These are phyloP conservation scores for Agapornis roseicollis DNA, from an alignment of 2,113 vertebrate genomes.

Conservation along the genomic window DNA sequence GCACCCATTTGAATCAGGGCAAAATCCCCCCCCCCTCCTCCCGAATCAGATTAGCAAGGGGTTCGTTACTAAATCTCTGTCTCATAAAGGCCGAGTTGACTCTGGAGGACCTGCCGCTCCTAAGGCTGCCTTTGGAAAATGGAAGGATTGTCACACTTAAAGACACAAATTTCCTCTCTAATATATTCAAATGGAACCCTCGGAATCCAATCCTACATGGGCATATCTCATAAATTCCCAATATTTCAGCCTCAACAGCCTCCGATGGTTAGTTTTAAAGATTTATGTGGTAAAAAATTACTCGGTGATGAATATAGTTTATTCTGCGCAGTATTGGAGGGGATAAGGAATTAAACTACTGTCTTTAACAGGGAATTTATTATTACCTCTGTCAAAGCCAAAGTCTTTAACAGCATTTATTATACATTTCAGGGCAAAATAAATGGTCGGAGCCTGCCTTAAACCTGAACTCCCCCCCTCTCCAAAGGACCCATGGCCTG, in stretches of 20 bases:
- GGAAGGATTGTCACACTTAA: constrained; percentile 70
- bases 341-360: constrained; percentile 78
- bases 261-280: constrained; percentile 75
- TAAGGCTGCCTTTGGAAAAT: constrained; percentile 57
- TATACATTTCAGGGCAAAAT: constrained; percentile 72
- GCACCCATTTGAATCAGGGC: constrained; percentile 1
- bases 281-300: constrained; percentile 79
- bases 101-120: constrained; percentile 62
- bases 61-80: constrained; percentile 70
- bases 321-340: constrained; percentile 76
- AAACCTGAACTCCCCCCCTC: background rate
- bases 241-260: constrained; percentile 77
- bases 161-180: constrained; percentile 77
- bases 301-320: constrained; percentile 76
- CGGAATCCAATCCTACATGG: constrained; percentile 75
- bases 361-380: constrained; percentile 79
- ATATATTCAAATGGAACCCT: constrained; percentile 80
- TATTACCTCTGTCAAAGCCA: constrained; percentile 81
- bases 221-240: constrained; percentile 77
- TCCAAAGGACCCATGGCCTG: fast-evolving
- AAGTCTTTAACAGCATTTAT: constrained; percentile 74
- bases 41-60: constrained; percentile 50
- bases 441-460: constrained; percentile 44
- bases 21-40: constrained; percentile 26
- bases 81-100: constrained; percentile 63